Base-by-base conservation (phyloP, 1,140 invertebrate genomes). In the Cyclina sinensis region DNA sequence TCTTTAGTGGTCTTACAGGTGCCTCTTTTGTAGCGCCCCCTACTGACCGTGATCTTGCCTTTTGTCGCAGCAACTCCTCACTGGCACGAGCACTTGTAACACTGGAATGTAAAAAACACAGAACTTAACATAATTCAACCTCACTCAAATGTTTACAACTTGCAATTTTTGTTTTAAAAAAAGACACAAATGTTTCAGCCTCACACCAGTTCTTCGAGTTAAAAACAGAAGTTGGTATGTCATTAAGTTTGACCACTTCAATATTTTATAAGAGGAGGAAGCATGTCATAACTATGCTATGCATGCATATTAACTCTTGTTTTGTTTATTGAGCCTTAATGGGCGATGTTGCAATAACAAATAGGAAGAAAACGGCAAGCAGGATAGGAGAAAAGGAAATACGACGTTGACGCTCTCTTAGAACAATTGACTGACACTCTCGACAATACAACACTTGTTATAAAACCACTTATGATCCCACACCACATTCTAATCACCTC, bases 71-170 rank as follows among this genome's bases (percentile, higher is more conserved):
- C 39, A 92, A 81, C 51, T 93, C 92, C 37, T 92, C 92, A 43
- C 88, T 91, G n/a, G 81, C 86, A 39, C 89, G 57, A 30, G 92
- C 89, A 76, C 90, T 91, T 27, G 92, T 92, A 65, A 93, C 92
- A 91, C 92, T 93, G 88, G 86, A 92, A 89, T 43, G 89, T 9
- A 90, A 43, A 86, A 80, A 89, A 89, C 79, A 74, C 65, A 39
- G 46, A 4, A 43, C 43, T 43, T 43, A 43, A 43, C 4, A 7
- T 7, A 43, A 43, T 43, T 43, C 43, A 43, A 43, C 43, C 43
- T 7, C 4, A 43, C 4, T 4, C 4, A 43, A 43, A 43, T 43
- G 14, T 43, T 43, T 43, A 4, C 43, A 43, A 14, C 43, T 43
- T 43, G 4, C 14, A 14, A 14, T 7, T 7, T 7, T 43, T 43